These are phyloP conservation scores for Platysternon megacephalum DNA, from an alignment of 2,113 vertebrate genomes.

Conservation along the genomic window DNA sequence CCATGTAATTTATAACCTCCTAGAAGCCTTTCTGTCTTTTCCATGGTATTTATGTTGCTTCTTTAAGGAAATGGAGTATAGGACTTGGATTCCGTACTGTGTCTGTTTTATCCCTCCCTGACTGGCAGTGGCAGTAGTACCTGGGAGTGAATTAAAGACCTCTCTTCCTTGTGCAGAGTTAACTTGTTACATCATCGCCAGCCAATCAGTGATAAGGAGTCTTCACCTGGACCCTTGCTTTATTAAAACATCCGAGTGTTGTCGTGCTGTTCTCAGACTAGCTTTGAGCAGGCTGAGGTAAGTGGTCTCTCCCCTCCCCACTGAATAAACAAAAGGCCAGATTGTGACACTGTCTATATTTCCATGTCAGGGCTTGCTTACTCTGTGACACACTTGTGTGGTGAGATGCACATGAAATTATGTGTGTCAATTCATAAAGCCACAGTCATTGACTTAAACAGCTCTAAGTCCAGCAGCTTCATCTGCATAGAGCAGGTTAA, in stretches of 20 bases:
- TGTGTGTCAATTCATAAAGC: neutral
- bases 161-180: neutral
- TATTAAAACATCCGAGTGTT: neutral
- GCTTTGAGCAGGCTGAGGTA: neutral
- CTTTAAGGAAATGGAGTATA: neutral
- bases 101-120: neutral
- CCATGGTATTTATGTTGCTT: rapidly evolving
- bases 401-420: neutral
- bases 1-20: rapidly evolving
- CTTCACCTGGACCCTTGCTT: neutral
- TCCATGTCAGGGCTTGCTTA: neutral
- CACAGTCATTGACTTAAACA: neutral
- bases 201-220: neutral
- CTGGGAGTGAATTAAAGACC: neutral
- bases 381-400: neutral
- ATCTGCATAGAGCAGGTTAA: neutral
- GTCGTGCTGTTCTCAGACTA: rapidly evolving
- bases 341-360: neutral
- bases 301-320: neutral
- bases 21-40: neutral
- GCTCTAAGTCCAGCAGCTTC: neutral
- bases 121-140: neutral
- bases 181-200: neutral
- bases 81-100: rapidly evolving
- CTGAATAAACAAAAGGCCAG: neutral